These are phyloP conservation scores for Pantherophis alleghaniensis DNA, from an alignment of 2,797 vertebrate genomes.

Conservation along the genomic window DNA sequence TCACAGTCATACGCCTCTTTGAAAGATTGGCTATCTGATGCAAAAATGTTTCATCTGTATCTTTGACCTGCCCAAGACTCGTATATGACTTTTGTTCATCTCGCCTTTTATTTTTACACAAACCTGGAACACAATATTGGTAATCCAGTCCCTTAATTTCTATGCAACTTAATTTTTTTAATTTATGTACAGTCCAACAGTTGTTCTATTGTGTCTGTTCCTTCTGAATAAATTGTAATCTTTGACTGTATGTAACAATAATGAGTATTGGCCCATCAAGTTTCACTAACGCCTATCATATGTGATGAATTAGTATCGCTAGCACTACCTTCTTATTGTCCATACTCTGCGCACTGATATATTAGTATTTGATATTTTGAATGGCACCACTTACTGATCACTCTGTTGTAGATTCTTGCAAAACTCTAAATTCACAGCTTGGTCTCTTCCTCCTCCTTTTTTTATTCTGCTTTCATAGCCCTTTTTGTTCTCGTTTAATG, in stretches of 20 bases:
- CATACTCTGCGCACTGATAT: background rate
- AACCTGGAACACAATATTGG: background rate
- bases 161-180: background rate
- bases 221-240: background rate
- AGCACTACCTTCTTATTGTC: background rate
- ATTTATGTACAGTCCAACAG: background rate
- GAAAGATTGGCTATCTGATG: background rate
- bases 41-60: background rate
- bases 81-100: background rate
- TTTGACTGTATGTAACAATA: background rate
- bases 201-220: background rate
- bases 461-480: background rate
- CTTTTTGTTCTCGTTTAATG: background rate
- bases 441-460: background rate
- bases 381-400: background rate
- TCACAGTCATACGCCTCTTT: background rate
- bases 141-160: background rate
- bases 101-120: background rate
- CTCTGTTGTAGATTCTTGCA: background rate
- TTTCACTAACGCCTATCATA: background rate
- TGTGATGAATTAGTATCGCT: background rate
- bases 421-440: background rate
- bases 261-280: background rate
- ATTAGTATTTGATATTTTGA: background rate
- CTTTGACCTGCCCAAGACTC: background rate